These are phyloP conservation scores for Penaeus chinensis DNA, from an alignment of 1,140 invertebrate species.

Conservation along the genomic window DNA sequence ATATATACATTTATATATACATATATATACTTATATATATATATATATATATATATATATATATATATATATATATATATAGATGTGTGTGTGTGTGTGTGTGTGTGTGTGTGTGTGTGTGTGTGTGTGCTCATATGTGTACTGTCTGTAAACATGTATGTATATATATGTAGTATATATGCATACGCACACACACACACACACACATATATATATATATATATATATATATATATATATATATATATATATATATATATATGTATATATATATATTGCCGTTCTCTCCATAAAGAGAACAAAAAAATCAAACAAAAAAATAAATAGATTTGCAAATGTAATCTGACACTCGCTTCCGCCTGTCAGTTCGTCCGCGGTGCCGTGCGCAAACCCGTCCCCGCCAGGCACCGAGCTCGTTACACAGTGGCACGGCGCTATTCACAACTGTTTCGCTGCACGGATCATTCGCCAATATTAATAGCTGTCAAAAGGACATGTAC, in stretches of 20 bases:
- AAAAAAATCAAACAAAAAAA: no score
- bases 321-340: no score
- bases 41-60: not conserved
- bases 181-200: not conserved
- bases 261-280: not conserved
- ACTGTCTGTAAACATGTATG: no score
- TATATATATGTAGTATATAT: not conserved
- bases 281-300: not conserved
- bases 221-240: slow-evolving; percentile 3
- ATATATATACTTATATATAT: not conserved
- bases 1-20: slow-evolving; percentile 2
- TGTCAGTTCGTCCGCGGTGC: no score
- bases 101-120: not conserved
- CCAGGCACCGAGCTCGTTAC: no score
- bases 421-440: no score
- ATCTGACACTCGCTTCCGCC: no score
- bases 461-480: no score
- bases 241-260: slow-evolving; percentile 12
- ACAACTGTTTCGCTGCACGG: no score
- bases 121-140: not conserved
- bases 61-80: slow-evolving; percentile 17
- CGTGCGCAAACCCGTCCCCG: no score
- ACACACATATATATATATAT: not conserved
- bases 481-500: no score
- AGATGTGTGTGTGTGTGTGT: not conserved